These are phyloP conservation scores for Ips nitidus DNA, from an alignment of 1,140 invertebrate species.

Conservation along the genomic window DNA sequence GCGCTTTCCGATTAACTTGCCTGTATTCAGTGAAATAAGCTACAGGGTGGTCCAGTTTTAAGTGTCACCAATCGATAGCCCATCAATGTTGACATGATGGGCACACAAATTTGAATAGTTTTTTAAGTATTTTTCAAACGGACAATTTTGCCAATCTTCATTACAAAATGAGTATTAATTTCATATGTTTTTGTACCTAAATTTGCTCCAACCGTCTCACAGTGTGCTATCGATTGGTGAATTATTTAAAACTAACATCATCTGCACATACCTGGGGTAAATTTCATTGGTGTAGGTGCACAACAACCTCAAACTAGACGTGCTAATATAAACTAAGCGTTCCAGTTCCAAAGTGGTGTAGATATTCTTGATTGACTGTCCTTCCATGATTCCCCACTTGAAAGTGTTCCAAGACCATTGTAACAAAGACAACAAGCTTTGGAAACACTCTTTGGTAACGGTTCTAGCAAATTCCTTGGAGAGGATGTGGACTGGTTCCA, in stretches of 20 bases:
- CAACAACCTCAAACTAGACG: conserved; percentile 78
- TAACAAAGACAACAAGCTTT: conserved; percentile 76
- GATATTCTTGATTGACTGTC: conserved; percentile 51
- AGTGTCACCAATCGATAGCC: neutral
- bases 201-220: neutral
- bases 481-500: conserved; percentile 74
- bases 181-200: no score
- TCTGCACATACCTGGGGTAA: conserved; percentile 64
- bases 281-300: conserved; percentile 86
- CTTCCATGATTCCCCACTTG: conserved; percentile 63
- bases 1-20: conserved; percentile 59
- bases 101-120: no score
- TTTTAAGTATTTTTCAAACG: no score
- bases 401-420: conserved; percentile 82
- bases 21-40: conserved; percentile 41
- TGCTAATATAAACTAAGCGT: conserved; percentile 84
- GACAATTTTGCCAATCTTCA: no score
- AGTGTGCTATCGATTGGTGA: no score
- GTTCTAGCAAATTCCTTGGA: conserved; percentile 75
- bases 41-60: neutral
- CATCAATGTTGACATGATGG: no score
- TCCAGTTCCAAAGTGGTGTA: conserved; percentile 71
- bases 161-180: no score
- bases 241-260: neutral
- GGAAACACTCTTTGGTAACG: conserved; percentile 82